A percentile compares a stretch with the other conserved stretches of the same genome.
These are phyloP conservation scores for Aquatica leii DNA, from an alignment of 2,888 invertebrate species.

Conservation along the genomic window DNA sequence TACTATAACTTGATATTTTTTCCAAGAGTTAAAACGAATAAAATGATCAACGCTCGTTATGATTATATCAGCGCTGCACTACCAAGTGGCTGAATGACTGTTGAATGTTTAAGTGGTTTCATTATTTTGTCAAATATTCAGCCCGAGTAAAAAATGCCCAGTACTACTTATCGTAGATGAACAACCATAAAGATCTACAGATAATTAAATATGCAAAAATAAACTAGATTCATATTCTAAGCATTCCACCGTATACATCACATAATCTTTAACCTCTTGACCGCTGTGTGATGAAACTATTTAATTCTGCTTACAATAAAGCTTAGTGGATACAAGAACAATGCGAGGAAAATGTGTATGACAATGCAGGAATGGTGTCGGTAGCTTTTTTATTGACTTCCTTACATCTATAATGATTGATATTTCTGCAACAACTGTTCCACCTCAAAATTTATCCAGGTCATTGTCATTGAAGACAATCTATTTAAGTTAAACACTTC, in stretches of 20 bases:
- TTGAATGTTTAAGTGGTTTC: background rate
- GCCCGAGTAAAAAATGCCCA: background rate
- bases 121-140: background rate
- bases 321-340: background rate
- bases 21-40: background rate
- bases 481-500: no score
- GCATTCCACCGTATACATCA: no score
- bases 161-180: no score
- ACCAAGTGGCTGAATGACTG: background rate
- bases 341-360: no score
- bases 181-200: no score
- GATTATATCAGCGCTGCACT: background rate
- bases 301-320: background rate
- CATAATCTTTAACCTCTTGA: no score
- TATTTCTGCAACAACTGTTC: background rate
- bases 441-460: background rate
- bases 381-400: background rate
- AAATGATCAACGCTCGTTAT: background rate
- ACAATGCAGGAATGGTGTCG: no score
- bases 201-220: no score
- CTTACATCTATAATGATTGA: background rate
- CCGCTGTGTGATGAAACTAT: no score
- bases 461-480: no score
- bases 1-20: no score
- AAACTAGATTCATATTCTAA: no score